A percentile compares a stretch with the other conserved stretches of the same genome.
Evolutionary conservation across 1,140 invertebrate genomes (phyloP).

Genomic region (Notospermus geniculatus): DNA sequence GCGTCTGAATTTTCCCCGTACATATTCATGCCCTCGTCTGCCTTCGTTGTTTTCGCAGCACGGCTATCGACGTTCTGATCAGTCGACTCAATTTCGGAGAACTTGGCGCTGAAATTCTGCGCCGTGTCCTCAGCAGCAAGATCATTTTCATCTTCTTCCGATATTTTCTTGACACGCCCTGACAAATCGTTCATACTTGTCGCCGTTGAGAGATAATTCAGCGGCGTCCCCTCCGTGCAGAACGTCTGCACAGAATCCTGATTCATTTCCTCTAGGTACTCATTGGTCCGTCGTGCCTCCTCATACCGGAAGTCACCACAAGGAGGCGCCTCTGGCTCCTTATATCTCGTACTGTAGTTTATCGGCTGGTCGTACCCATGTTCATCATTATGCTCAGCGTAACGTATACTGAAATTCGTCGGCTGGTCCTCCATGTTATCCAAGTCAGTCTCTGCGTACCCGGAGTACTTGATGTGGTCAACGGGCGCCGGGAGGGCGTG

Average conservation of each 20-base stretch:
- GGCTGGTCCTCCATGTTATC: slow-evolving; percentile 68
- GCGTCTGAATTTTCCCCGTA: not conserved
- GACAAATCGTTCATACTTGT: slow-evolving; percentile 82
- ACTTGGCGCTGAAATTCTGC: no score
- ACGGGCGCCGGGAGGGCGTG: not conserved
- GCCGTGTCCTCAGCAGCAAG: no score
- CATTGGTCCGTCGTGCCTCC: slow-evolving; percentile 40
- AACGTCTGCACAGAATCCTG: slow-evolving; percentile 88
- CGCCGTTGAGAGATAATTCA: slow-evolving; percentile 77
- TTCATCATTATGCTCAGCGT: slow-evolving; percentile 63
- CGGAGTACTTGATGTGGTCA: slow-evolving; percentile 11
- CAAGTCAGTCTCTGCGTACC: slow-evolving; percentile 70
- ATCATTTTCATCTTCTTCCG: not conserved
- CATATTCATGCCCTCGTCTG: no score
- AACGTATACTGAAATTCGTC: slow-evolving; percentile 83
- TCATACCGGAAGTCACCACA: slow-evolving; percentile 48
- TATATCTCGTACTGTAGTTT: slow-evolving; percentile 42
- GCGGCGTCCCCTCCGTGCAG: slow-evolving; percentile 87
- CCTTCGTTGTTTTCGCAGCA: not conserved
- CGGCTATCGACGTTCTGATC: not conserved
- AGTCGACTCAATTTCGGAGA: not conserved
- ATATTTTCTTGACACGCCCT: not conserved
- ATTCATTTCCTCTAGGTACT: slow-evolving; percentile 34
- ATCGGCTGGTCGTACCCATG: slow-evolving; percentile 34
- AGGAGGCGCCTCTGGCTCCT: slow-evolving; percentile 32